These are phyloP conservation scores for Argopecten irradians DNA, from an alignment of 1,140 invertebrate species.

Conservation along the genomic window DNA sequence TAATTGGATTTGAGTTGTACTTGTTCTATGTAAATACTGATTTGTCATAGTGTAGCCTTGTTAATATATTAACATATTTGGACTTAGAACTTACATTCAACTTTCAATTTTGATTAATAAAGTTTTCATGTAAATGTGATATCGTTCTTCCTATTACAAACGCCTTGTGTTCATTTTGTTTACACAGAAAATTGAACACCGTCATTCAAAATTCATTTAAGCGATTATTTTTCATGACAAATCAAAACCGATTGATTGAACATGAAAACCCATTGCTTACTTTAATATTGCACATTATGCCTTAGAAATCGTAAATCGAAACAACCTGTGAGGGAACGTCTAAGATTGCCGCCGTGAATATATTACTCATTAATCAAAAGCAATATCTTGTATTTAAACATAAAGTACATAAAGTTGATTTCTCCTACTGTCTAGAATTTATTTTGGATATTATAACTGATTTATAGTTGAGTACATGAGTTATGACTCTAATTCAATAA, in stretches of 20 bases:
- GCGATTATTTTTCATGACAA: neutral
- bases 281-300: neutral
- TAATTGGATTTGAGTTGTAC: neutral
- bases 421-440: too few species aligned
- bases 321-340: neutral
- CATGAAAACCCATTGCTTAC: neutral
- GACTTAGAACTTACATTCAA: neutral
- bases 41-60: neutral
- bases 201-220: neutral
- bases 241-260: neutral
- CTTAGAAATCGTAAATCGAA: neutral
- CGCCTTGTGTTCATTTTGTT: neutral
- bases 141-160: neutral
- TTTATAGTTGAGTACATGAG: too few species aligned
- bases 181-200: neutral
- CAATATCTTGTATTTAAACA: too few species aligned
- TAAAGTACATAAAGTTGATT: too few species aligned
- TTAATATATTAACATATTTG: neutral
- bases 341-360: too few species aligned
- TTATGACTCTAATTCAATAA: too few species aligned
- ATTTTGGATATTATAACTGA: too few species aligned
- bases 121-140: neutral
- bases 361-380: too few species aligned
- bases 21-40: neutral
- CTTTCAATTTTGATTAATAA: neutral